These are phyloP conservation scores for Dicyrtoma fusca DNA, from an alignment of 2,888 invertebrate species.

Conservation along the genomic window DNA sequence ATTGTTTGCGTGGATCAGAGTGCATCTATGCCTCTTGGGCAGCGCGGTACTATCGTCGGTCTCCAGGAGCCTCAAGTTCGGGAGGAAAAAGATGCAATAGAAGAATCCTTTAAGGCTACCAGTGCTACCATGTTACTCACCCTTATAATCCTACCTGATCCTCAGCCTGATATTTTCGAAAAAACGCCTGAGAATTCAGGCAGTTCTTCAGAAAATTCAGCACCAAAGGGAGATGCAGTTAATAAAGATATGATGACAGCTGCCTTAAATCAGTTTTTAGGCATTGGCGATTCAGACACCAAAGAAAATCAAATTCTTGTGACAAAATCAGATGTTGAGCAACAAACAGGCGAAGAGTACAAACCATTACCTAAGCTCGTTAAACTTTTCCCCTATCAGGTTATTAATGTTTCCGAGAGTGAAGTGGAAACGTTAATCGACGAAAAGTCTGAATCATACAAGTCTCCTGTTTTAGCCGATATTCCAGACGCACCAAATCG, in stretches of 20 bases:
- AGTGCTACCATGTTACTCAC: constrained; percentile 48
- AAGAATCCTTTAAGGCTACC: constrained; percentile 51
- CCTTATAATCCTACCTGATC: constrained; percentile 50
- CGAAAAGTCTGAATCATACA: constrained; percentile 6
- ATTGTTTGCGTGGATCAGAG: constrained; percentile 77
- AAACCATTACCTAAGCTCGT: constrained; percentile 46
- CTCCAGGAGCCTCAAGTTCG: constrained; percentile 53
- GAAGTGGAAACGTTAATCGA: constrained; percentile 22
- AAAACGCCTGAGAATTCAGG: constrained; percentile 24
- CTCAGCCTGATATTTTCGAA: constrained; percentile 51
- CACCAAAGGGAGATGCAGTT: constrained; percentile 4
- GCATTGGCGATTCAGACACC: constrained; percentile 5
- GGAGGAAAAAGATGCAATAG: constrained; percentile 42
- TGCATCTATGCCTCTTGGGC: constrained; percentile 78
- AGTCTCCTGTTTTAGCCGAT: neutral
- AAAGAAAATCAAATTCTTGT: neutral
- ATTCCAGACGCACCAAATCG: neutral
- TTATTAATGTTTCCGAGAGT: constrained; percentile 45
- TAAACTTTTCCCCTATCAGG: constrained; percentile 52
- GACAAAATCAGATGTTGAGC: neutral
- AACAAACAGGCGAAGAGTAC: constrained; percentile 17
- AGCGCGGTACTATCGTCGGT: constrained; percentile 82
- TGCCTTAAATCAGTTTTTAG: constrained; percentile 24
- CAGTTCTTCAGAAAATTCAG: neutral
- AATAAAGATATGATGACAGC: constrained; percentile 27